Percentiles rank a stretch among this genome's conserved stretches.
phyloP scores from a whole-genome alignment of 2,888 invertebrate species.

The Cordilura impudica region DNA sequence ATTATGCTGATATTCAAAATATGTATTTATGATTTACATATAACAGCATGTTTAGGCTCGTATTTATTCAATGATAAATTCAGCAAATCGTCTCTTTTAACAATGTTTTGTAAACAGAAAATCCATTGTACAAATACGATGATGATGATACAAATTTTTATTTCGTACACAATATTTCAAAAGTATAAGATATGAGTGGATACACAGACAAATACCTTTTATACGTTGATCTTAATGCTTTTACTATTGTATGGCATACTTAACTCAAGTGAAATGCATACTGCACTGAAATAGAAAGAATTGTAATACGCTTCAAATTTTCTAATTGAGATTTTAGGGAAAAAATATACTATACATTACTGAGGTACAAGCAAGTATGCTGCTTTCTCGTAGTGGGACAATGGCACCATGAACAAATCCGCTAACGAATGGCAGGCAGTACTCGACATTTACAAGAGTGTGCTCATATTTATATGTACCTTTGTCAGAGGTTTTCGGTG shows the following conservation, averaged over 20 bases:
- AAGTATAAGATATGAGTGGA: conserved; percentile 44
- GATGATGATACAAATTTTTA: not conserved
- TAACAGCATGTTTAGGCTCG: not conserved
- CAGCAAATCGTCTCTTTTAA: conserved; percentile 24
- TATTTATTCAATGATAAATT: conserved; percentile 31
- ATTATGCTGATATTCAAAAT: conserved; percentile 35
- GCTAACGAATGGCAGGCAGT: conserved; percentile 49
- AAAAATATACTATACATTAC: too few species aligned
- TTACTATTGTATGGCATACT: conserved; percentile 31
- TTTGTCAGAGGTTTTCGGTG: conserved; percentile 51
- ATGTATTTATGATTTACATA: conserved; percentile 7
- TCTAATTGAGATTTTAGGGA: conserved; percentile 64
- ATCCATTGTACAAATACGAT: conserved; percentile 57
- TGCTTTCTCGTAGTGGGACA: conserved; percentile 59
- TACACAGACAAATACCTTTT: conserved; percentile 25
- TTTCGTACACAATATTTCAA: conserved; percentile 50
- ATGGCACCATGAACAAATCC: conserved; percentile 59
- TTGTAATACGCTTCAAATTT: conserved; percentile 60
- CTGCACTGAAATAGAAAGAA: conserved; percentile 63
- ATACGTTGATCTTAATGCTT: conserved; percentile 33
- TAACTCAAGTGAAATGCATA: conserved; percentile 60
- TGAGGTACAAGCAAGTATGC: conserved; percentile 39
- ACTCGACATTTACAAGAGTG: conserved; percentile 54
- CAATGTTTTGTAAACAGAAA: conserved; percentile 41
- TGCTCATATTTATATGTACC: conserved; percentile 51